Base-by-base conservation (phyloP, 2,113 vertebrate species). In the Phocoena phocoena region DNA sequence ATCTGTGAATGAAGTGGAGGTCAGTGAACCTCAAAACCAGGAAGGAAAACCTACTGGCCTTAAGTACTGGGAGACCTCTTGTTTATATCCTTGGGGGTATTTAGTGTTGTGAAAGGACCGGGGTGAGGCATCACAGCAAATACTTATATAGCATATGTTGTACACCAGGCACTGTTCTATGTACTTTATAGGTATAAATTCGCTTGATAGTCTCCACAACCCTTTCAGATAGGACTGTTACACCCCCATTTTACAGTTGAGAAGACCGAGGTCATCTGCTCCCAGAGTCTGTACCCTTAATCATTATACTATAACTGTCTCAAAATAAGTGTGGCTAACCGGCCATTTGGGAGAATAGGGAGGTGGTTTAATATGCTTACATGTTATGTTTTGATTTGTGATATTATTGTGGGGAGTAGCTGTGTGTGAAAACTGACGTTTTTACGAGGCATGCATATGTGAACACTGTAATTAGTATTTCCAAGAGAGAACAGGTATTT, bases 391-490 rank as follows among this genome's bases (percentile, higher is more conserved):
- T 95, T 91, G 79, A 87, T 77, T 79, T 91, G 88, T 53, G 63
- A 67, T 81, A 25, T 62, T 67, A 47, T 95, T 88, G 36, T 55
- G 26, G 44, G 58, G 82, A 88, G 58, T 73, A 55, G 73, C 55
- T 89, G 7, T 71, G 62, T 74, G 84, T 82, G 73, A 82, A 96
- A 80, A 90, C 36, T 33, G 63, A 92, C 60, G 70, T 47, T 62
- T 63, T 58, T 55, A 62, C 73, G 62, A 88, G 63, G 41, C 26
- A 31, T 65, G 74, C 77, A 13, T 31, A 82, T 97, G 33, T n/a
- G 83, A 96, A 44, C 71, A 50, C 93, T 83, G 80, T 65, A 73
- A 97, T 96, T 94, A 88, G 67, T 80, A 86, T 93, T 96, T 94
- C 58, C 44, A 83, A 73, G 91, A 89, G 41, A 65, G 76, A 97